Base-by-base conservation (phyloP, 2,888 invertebrate genomes). In the Fragum fragum region DNA sequence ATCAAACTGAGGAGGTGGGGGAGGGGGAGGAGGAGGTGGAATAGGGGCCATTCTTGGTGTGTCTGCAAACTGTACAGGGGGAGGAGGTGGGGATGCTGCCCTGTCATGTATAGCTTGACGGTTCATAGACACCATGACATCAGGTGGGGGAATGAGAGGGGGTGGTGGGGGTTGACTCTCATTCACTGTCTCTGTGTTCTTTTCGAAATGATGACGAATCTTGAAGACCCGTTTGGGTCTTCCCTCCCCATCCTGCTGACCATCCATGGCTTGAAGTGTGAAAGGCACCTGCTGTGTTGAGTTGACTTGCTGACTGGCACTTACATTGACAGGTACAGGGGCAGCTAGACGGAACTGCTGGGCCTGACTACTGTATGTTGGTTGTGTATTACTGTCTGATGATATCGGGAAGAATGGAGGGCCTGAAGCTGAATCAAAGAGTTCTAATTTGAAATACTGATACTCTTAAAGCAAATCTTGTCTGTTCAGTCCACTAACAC, bases 1-100 rank as follows among this genome's bases (percentile, higher is more conserved):
- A 16, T 63, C 28, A n/a, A 69, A 61, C n/a, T 76, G 63, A 14
- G 98, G 98, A 0, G 98, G 98, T 0, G 98, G 98, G 0, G n/a
- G 97, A 95, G 94, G 94, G 11, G 91, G 90, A 39, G 90, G 89
- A 16, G 90, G 88, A 9, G 88, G 87, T 29, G 71, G 83, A 21
- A 36, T 36, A 36, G 32, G 32, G 6, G 83, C 79, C 88, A 87
- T 89, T 47, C 88, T 73, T 5, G 89, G 87, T 32, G 79, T 73
- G 55, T 87, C 85, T 16, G 85, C 84, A 75, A 85, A 88, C 69
- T 80, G 79, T 21, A 75, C 63, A 9, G 88, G 85, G 11, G 89
- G 88, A n/a, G 87, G 87, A 16, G 90, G 88, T 29, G 83, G 81
- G 18, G 88, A 87, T 2, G 94, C 73, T 0, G 76, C 66, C 26